phyloP scores from a whole-genome alignment of 2,113 vertebrate species.

The Columba janthina region DNA sequence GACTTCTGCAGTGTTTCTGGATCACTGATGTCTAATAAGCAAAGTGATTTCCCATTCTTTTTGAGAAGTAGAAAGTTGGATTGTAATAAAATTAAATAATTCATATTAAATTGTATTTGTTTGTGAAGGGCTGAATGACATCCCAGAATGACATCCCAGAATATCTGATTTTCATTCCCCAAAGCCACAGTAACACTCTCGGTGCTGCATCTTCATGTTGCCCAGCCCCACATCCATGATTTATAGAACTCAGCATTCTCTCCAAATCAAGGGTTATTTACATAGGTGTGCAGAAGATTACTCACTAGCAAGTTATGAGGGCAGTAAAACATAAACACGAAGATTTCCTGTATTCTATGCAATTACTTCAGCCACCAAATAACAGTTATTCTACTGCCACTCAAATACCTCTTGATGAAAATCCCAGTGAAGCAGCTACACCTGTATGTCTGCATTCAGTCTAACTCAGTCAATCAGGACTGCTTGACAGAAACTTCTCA shows the following conservation, averaged over 20 bases:
- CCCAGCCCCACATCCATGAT: background rate
- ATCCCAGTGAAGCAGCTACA: background rate
- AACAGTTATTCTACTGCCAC: background rate
- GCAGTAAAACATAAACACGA: background rate
- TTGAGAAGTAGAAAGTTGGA: background rate
- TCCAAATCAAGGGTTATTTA: background rate
- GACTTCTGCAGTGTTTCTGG: background rate
- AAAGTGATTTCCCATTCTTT: conserved; percentile 17
- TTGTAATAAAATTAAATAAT: conserved; percentile 8
- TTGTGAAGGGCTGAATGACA: background rate
- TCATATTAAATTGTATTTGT: background rate
- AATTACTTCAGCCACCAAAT: background rate
- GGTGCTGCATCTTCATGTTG: background rate
- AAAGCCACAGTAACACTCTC: background rate
- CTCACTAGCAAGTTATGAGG: background rate
- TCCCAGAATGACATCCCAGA: background rate
- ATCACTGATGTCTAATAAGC: background rate
- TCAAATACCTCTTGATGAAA: background rate
- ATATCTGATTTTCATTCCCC: background rate
- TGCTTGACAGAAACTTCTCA: background rate
- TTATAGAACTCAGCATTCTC: background rate
- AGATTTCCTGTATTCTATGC: background rate
- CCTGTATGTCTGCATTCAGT: background rate
- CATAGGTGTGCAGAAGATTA: background rate
- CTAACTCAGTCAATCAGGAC: background rate